Base-by-base conservation (phyloP, 35 echinoderm and acorn worm species). In the Hemicentrotus pulcherrimus region DNA sequence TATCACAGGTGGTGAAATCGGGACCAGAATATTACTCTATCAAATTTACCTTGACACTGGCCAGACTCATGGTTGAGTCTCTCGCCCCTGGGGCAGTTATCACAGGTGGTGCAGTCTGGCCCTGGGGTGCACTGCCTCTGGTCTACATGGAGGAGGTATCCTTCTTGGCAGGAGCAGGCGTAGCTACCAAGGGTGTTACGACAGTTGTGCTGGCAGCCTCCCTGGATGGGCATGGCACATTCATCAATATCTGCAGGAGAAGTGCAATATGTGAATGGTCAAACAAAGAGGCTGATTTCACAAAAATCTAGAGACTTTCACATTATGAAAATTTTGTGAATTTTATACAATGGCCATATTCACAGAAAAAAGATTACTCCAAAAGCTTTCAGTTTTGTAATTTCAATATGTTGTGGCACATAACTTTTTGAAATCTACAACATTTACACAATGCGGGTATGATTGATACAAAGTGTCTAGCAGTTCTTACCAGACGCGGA, bases 161-260 rank as follows among this genome's bases (percentile, higher is more conserved):
- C 96, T n/a, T 86, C 92, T 15, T 95, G 45, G 31, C 98, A 99
- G 18, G 97, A 88, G 86, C 97, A 97, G 41, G 95, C 95, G 86
- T 94, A 96, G 70, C 97, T 97, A 13, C 97, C 98, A 58, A 97
- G 88, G 1, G 97, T 97, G 91, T 99, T 99, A 16, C 78, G 71
- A 47, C 98, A 99, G 15, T 61, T 71, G 86, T 99, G 98, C 88
- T 97, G 96, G 94, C 98, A 99, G 11, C 98, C 98, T 6, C 97
- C 97, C 32, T 96, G 94, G 52, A 93, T 91, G 9, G 94, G 92
- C 61, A 88, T 60, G 18, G 85, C 85, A 48, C 98, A 99, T 47
- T 99, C 98, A 86, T 99, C 95, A 46, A 96, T 85, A 91, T 99
- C 98, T 99, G 85, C 16, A 24, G 32, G 33, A 91, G 55, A 78